A percentile compares a stretch with the other conserved stretches of the same genome.
These are phyloP conservation scores for Rhynchophorus ferrugineus DNA, from an alignment of 1,140 invertebrate genomes.

Conservation along the genomic window DNA sequence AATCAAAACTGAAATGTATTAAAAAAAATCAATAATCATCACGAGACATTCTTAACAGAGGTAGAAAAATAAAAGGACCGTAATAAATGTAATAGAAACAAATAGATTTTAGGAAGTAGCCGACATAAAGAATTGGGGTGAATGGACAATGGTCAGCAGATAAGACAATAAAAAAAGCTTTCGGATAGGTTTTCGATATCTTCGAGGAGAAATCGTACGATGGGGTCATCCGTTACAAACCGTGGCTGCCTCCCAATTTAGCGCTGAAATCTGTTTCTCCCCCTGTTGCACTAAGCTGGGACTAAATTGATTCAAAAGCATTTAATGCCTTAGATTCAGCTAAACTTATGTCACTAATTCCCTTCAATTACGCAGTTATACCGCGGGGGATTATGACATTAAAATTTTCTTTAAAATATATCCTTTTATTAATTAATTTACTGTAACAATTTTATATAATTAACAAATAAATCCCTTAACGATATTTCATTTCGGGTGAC, in stretches of 20 bases:
- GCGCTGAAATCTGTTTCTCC: not conserved
- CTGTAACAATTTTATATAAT: too few species aligned
- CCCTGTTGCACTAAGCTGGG: not conserved
- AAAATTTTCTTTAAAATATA: too few species aligned
- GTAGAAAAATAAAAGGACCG: not conserved
- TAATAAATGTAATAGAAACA: conserved; percentile 13
- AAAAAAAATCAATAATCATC: not conserved
- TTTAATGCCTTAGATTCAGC: not conserved
- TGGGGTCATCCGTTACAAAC: not conserved
- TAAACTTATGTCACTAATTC: not conserved
- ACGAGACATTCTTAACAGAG: too few species aligned
- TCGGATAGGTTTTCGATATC: not conserved
- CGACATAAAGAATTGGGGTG: conserved; percentile 11
- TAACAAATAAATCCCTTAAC: too few species aligned
- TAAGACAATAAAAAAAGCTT: conserved; percentile 15
- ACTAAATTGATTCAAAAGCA: not conserved
- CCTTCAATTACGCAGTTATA: not conserved
- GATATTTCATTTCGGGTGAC: too few species aligned
- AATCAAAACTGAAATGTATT: too few species aligned
- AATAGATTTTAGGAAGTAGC: conserved; percentile 11
- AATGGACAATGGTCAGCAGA: conserved; percentile 10
- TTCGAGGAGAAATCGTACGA: not conserved
- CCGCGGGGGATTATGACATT: too few species aligned
- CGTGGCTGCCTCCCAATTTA: not conserved
- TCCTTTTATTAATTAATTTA: too few species aligned